Base-by-base conservation (phyloP, 2,888 invertebrate species). In the Himalopsyche tibetana region DNA sequence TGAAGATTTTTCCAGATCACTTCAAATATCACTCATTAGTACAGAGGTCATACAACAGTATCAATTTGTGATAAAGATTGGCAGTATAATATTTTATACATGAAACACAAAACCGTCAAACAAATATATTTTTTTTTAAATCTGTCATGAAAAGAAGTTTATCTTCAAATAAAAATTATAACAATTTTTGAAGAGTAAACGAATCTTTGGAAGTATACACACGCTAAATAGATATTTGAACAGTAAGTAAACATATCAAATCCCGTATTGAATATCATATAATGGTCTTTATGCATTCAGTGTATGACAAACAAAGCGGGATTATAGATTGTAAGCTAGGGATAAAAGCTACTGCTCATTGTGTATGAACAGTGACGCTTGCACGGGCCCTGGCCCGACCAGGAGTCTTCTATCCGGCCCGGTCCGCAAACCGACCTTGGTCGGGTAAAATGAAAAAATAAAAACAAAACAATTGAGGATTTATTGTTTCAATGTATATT, bases 251-350 rank as follows among this genome's bases (percentile, higher is more conserved):
- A 74, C 15, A 74, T 74, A 74, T 15, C 38, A 15, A 15, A 74
- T 0, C 38, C 15, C 19, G 11, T 38, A 15, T 74, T 74, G 38
- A 36, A 74, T 74, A 38, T 74, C 15, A 74, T 36, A 74, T 0
- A 36, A 74, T 38, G 38, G 36, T 38, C 36, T 12, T 3, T 15
- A 74, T 74, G 74, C 74, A 74, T 38, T 38, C 74, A 9, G 17
- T 80, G 56, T 82, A 82, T 69, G 83, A 69, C 84, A 84, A 84
- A 84, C 86, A 86, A 84, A 80, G 84, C 45, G 12, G 83, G 84
- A 84, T 86, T 74, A 84, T 74, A 69, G 5, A 42, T n/a, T 74
- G 81, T 84, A 82, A 86, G 84, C 84, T 42, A 28, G 38, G 74
- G 79, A 81, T 74, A 38, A 82, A 55, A 85, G 84, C 40, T 81